phyloP scores from a whole-genome alignment of 2,797 vertebrate genomes.

The Hirundo rustica region DNA sequence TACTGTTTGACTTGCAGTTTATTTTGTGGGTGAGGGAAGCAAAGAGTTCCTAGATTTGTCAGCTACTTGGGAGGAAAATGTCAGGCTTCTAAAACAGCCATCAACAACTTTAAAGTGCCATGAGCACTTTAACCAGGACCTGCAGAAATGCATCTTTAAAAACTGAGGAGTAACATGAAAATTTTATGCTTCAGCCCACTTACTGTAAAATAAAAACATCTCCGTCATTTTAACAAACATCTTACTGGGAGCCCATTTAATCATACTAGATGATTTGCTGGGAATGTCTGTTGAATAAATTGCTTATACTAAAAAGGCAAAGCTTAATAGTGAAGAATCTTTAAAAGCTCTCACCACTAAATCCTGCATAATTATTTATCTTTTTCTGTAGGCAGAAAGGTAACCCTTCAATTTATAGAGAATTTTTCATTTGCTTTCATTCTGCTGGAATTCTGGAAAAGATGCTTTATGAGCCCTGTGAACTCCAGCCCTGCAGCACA shows the following conservation, averaged over 20 bases:
- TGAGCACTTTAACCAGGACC: background rate
- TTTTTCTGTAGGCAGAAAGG: background rate
- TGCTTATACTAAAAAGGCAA: background rate
- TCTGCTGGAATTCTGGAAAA: background rate
- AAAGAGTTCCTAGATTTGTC: background rate
- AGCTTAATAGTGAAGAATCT: background rate
- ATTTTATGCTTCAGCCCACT: background rate
- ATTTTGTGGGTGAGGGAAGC: background rate
- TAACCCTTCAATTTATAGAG: background rate
- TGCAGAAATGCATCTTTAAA: background rate
- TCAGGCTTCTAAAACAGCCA: background rate
- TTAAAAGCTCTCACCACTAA: background rate
- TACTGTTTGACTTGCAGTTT: background rate
- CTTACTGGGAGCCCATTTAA: background rate
- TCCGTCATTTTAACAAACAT: background rate
- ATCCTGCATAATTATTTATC: background rate
- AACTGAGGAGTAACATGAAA: background rate
- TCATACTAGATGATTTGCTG: background rate
- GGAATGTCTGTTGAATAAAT: background rate
- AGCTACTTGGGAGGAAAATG: background rate
- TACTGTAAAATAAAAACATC: background rate
- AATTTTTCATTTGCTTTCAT: background rate
- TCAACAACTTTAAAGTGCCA: background rate
- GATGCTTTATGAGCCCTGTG: accelerated
- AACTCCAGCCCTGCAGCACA: background rate